Evolutionary conservation across 2,888 invertebrate species (phyloP).

Genomic region (Tetanocera ferruginea): DNA sequence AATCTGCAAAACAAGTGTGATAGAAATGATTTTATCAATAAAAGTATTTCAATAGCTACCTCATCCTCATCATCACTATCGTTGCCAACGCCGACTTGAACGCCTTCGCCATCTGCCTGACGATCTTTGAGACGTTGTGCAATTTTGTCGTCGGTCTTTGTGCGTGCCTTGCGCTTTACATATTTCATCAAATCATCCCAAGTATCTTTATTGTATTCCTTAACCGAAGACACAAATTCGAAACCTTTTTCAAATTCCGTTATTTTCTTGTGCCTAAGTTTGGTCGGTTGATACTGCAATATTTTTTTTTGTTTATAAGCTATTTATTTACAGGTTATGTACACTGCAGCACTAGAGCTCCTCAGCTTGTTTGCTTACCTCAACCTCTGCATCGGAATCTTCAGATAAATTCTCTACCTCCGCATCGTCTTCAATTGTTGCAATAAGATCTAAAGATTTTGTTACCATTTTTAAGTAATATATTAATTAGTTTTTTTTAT

Average conservation of each 20-base stretch:
- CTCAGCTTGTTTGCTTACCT: conserved; percentile 72
- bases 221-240: conserved; percentile 81
- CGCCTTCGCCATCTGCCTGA: conserved; percentile 64
- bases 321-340: conserved; percentile 41
- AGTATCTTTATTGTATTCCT: conserved; percentile 85
- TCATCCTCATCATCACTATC: conserved; percentile 70
- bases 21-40: not conserved
- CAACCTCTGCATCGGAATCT: conserved; percentile 84
- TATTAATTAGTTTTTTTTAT: not conserved
- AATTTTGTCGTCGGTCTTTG: conserved; percentile 89
- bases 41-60: not conserved
- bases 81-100: conserved; percentile 68
- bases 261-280: conserved; percentile 78
- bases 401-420: conserved; percentile 85
- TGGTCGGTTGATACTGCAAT: conserved; percentile 84
- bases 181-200: conserved; percentile 86
- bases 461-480: conserved; percentile 54
- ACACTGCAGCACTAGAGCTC: conserved; percentile 6
- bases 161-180: conserved; percentile 83
- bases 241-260: conserved; percentile 87
- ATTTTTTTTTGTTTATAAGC: not conserved
- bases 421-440: conserved; percentile 87
- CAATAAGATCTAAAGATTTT: conserved; percentile 75
- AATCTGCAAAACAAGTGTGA: conserved; percentile 67
- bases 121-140: conserved; percentile 73